Base-by-base conservation (phyloP, 2,888 invertebrate genomes). In the Desoria tigrina region DNA sequence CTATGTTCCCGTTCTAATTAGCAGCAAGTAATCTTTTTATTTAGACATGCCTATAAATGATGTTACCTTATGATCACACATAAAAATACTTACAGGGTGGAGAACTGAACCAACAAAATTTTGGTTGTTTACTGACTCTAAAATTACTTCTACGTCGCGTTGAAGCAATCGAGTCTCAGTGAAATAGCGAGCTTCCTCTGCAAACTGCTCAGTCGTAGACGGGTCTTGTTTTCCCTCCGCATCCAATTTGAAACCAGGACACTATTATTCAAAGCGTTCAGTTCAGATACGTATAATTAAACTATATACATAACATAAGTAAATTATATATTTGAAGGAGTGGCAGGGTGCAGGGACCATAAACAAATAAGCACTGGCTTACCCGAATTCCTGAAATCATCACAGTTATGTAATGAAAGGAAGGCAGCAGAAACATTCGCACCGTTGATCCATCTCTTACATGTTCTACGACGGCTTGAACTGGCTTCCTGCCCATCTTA, bases 391-490 rank as follows among this genome's bases (percentile, higher is more conserved):
- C 99, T 58, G 96, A 92, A 71, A 99, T 87, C 90, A 96, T 95
- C 66, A 99, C 81, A 0, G 95, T 98, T 65, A 98, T 87, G 78
- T 94, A 90, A 77, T 93, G 88, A 81, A 88, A 94, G 66, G 90
- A 91, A 1, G 97, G 96, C 63, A 97, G 81, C 14, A 99, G 83
- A 78, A 96, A 91, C 2, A 92, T 90, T 72, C 97, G 86, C 16
- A 97, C 88, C 1, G 98, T 98, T 37, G 95, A 95, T 0, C 98
- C 98, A 82, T 99, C 98, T 63, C 96, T 86, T 0, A 99, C 97
- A 83, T 96, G 94, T 80, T 99, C 99, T 76, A 99, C 90, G 64
- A 99, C 87, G 53, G 97, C 96, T 81, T 89, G 90, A 4, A 97
- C 84, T 0, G 93, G 94, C 79, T 94, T 90, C 42, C 89, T 88